phyloP scores from a whole-genome alignment of 35 echinoderm and acorn worm species.

The Patiria miniata region DNA sequence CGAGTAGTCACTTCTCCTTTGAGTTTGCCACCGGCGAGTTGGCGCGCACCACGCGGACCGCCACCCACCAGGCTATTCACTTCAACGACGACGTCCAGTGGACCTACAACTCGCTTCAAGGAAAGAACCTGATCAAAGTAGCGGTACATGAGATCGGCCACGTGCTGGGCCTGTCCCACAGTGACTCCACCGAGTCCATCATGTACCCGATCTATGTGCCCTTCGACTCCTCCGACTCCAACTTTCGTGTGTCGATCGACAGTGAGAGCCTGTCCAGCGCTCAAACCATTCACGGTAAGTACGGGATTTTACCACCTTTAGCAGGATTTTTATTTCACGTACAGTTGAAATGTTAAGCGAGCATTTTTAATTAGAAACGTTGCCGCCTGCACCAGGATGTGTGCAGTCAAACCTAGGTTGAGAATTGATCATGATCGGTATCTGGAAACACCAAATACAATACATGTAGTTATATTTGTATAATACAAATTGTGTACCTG shows the following conservation, averaged over 20 bases:
- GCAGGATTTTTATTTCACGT: too few relatives aligned
- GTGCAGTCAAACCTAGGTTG: too few relatives aligned
- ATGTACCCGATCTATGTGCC: slow-evolving; percentile 66
- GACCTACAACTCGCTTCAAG: slow-evolving; percentile 61
- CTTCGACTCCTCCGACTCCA: background rate
- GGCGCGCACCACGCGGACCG: slow-evolving; percentile 28
- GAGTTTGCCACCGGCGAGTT: slow-evolving; percentile 5
- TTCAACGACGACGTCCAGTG: slow-evolving; percentile 75
- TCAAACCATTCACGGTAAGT: slow-evolving; percentile 58
- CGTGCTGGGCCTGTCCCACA: slow-evolving; percentile 69
- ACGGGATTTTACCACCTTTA: too few relatives aligned
- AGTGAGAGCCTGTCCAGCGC: slow-evolving; percentile 21
- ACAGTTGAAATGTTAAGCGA: too few relatives aligned
- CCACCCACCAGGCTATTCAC: slow-evolving; percentile 30
- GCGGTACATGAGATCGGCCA: slow-evolving; percentile 96
- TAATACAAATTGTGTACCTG: too few relatives aligned
- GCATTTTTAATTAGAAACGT: too few relatives aligned
- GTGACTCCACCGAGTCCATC: slow-evolving; percentile 1
- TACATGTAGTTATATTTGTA: too few relatives aligned
- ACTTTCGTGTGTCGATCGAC: slow-evolving; percentile 54
- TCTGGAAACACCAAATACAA: too few relatives aligned
- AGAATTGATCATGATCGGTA: too few relatives aligned
- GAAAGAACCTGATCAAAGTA: slow-evolving; percentile 65
- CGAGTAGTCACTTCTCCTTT: background rate
- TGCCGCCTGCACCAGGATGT: too few relatives aligned